Conservation (phyloP, 2,888 invertebrate species). For the Salpingus planirostris region DNA sequence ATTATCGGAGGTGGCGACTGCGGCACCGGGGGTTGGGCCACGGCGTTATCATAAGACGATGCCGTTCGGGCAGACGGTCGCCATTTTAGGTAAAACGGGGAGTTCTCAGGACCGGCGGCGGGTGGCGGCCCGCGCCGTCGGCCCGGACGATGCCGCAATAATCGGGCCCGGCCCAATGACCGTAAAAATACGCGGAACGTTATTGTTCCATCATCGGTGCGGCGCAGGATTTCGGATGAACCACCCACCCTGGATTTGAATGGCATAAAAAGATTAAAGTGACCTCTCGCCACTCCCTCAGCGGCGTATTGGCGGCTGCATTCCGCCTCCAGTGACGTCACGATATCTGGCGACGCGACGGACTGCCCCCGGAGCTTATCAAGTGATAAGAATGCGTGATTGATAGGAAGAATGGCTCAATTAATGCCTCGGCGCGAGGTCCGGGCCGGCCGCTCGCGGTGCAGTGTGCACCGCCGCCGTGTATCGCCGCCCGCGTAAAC, state of each 20-base stretch:
- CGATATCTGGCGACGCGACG: conserved; percentile 34
- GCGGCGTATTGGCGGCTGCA: conserved; percentile 39
- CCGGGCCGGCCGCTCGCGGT: conserved; percentile 8
- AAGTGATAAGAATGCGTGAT: conserved; percentile 27
- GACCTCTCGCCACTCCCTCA: conserved; percentile 43
- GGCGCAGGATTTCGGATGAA: conserved; percentile 38
- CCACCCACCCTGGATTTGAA: conserved; percentile 43
- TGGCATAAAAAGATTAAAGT: conserved; percentile 44
- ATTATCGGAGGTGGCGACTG: too few relatives aligned
- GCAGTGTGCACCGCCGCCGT: conserved; percentile 22
- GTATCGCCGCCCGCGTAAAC: conserved; percentile 38
- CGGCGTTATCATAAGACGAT: too few relatives aligned
- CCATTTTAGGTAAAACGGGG: too few relatives aligned
- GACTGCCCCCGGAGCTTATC: conserved; percentile 36
- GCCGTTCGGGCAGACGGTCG: too few relatives aligned
- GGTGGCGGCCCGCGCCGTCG: too few relatives aligned
- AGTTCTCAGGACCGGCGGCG: too few relatives aligned
- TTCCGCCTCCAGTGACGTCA: conserved; percentile 42
- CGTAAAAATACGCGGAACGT: too few relatives aligned
- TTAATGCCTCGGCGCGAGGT: conserved; percentile 8
- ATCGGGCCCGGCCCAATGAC: too few relatives aligned
- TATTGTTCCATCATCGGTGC: too few relatives aligned
- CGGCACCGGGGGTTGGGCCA: too few relatives aligned
- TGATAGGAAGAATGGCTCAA: conserved; percentile 17
- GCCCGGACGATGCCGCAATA: too few relatives aligned